Evolutionary conservation across 2,797 vertebrate genomes (phyloP), one percentile per base, ranked within the genome.

Genomic region (Hypotaenidia okinawae): DNA sequence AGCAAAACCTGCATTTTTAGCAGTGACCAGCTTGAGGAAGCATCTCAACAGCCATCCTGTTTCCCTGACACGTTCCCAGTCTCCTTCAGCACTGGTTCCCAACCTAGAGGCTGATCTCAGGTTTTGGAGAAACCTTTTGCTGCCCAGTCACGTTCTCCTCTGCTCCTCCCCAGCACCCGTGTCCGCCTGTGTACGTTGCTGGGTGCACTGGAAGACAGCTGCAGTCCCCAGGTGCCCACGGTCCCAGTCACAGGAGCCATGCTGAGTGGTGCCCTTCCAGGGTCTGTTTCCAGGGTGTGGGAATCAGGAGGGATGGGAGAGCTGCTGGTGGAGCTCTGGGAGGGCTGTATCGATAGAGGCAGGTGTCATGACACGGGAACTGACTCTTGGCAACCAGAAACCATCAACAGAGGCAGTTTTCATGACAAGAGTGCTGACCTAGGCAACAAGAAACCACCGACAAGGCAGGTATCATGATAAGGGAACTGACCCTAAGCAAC

Each of bases 81-180:
- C 78, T 55, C 33, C 35, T 64, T 49, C 24, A 61, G n/a, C 15
- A 49, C 6, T 9, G 5, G 10, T 35, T 69, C 35, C 37, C 16
- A 15, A 32, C 5, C 19, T 3, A 21, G 0, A 7, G 2, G 2
- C 61, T 63, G 57, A 19, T 51, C 52, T 63, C 32, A 11, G 8
- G 3, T 54, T 21, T 64, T 33, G 68, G 16, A 43, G 16, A 64
- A 79, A 19, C 4, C 7, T 32, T 58, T 45, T 47, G 7, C 58
- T 41, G 47, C 5, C 77, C 17, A 13, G 6, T 13, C 45, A 11
- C 8, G 9, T 25, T 33, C 14, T 52, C 24, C 41, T 33, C 52
- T 7, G 17, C 43, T 51, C 24, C 41, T 28, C 52, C 43, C 43
- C 43, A 45, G 43, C 43, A 45, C 43, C 43, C 43, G 43, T 45